phyloP scores from a whole-genome alignment of 2,113 vertebrate species.

The Upupa epops region DNA sequence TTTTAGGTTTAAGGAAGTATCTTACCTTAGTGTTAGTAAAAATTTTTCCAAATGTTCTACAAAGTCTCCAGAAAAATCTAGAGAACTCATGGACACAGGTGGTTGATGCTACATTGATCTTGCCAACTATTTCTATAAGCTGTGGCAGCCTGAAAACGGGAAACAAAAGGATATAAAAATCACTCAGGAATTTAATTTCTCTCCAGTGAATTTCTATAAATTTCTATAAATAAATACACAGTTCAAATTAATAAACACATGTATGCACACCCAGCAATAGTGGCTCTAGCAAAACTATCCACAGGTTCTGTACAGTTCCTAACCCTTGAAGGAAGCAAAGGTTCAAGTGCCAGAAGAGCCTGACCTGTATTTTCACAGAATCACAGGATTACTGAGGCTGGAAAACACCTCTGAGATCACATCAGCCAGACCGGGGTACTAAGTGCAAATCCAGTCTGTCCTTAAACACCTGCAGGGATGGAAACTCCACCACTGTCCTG shows the following conservation, averaged over 20 bases:
- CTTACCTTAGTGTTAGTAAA: conserved; percentile 98
- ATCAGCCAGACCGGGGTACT: too few species aligned
- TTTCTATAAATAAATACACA: too few species aligned
- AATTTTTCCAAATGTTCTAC: conserved; percentile 97
- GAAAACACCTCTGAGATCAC: too few species aligned
- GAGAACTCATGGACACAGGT: conserved; percentile 98
- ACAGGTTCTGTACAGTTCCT: background rate
- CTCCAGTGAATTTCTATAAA: background rate
- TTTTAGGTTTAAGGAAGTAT: background rate
- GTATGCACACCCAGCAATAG: fast-evolving
- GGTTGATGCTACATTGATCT: conserved; percentile 93
- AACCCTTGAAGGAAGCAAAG: background rate
- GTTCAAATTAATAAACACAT: background rate
- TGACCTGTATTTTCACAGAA: background rate
- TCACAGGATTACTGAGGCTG: too few species aligned
- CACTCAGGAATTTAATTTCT: background rate
- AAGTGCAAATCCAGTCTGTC: too few species aligned
- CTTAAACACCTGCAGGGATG: too few species aligned
- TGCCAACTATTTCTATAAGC: conserved; percentile 95
- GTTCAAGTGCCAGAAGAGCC: background rate
- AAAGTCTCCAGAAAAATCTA: conserved; percentile 98
- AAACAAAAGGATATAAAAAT: conserved; percentile 60
- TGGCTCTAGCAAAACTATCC: background rate
- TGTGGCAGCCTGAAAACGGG: conserved; percentile 86
- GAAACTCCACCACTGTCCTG: too few species aligned